phyloP scores from a whole-genome alignment of 2,113 vertebrate genomes.

The Hipposideros armiger region DNA sequence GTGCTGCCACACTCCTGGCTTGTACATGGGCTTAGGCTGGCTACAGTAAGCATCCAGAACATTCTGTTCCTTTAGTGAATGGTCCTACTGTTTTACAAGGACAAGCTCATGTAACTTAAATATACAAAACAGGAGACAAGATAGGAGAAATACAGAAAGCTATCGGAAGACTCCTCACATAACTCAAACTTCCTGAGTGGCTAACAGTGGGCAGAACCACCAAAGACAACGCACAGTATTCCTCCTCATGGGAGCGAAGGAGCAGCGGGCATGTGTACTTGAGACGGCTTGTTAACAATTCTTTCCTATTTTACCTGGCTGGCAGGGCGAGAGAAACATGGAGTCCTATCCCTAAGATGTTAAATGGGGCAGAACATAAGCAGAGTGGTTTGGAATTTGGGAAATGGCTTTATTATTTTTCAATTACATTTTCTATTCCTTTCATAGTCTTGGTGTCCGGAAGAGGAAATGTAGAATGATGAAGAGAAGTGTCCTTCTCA shows the following conservation, averaged over 20 bases:
- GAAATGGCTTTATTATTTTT: background rate
- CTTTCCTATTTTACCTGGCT: background rate
- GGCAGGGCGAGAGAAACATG: background rate
- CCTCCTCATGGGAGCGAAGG: background rate
- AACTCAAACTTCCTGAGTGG: constrained; percentile 20
- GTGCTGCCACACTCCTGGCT: background rate
- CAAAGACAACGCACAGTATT: background rate
- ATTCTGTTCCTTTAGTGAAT: constrained; percentile 32
- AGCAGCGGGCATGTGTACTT: too few species aligned
- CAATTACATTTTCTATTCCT: background rate
- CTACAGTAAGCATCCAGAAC: constrained; percentile 42
- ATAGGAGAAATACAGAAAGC: background rate
- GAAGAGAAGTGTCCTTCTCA: background rate
- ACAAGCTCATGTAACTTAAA: constrained; percentile 59
- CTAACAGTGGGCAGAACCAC: background rate
- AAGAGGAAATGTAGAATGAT: background rate
- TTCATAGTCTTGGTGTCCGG: background rate
- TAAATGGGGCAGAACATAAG: background rate
- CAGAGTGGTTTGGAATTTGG: background rate
- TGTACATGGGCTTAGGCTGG: constrained; percentile 2
- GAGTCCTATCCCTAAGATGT: background rate
- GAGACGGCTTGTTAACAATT: background rate
- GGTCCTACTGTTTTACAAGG: constrained; percentile 16
- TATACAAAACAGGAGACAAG: background rate
- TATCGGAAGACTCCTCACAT: constrained; percentile 5